phyloP scores from a whole-genome alignment of 2,797 vertebrate genomes.

The Hyperoplus lanceolatus region DNA sequence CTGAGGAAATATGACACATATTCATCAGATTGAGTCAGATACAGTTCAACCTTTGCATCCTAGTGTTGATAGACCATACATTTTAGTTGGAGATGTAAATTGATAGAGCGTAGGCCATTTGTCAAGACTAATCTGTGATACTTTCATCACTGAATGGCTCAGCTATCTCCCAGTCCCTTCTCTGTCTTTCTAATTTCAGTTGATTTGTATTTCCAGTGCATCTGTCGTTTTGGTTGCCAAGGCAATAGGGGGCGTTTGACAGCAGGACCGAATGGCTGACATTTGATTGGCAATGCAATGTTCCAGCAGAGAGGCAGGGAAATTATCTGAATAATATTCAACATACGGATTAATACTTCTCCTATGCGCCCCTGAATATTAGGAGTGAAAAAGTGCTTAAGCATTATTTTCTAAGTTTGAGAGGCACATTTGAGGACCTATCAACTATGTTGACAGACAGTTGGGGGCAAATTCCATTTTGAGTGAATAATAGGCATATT shows the following conservation, averaged over 20 bases:
- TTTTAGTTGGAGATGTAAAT: slow-evolving; percentile 48
- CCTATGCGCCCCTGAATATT: slow-evolving; percentile 41
- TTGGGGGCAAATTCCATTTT: slow-evolving; percentile 26
- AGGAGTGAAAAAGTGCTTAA: slow-evolving; percentile 29
- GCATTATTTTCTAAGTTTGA: slow-evolving; percentile 48
- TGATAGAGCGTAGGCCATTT: slow-evolving; percentile 61
- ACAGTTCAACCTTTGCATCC: slow-evolving; percentile 56
- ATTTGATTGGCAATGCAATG: slow-evolving; percentile 76
- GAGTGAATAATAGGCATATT: slow-evolving; percentile 11
- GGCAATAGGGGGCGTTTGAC: slow-evolving; percentile 57
- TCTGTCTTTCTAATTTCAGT: slow-evolving; percentile 40
- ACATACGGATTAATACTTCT: slow-evolving; percentile 60
- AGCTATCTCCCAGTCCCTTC: slow-evolving; percentile 47
- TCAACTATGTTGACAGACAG: slow-evolving; percentile 42
- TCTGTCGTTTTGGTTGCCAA: slow-evolving; percentile 56
- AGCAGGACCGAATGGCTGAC: slow-evolving; percentile 48
- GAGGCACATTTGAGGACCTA: slow-evolving; percentile 53
- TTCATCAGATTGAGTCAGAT: slow-evolving; percentile 47
- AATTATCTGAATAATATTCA: slow-evolving; percentile 73
- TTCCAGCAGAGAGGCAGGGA: slow-evolving; percentile 59
- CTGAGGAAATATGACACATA: slow-evolving; percentile 23
- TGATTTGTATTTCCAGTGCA: slow-evolving; percentile 63
- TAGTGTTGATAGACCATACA: slow-evolving; percentile 42
- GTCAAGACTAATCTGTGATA: slow-evolving; percentile 60
- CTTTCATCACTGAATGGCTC: slow-evolving; percentile 58